Percentiles rank a stretch among this genome's conserved stretches.
phyloP scores from a whole-genome alignment of 2,797 vertebrate genomes.

The Mergus octosetaceus region DNA sequence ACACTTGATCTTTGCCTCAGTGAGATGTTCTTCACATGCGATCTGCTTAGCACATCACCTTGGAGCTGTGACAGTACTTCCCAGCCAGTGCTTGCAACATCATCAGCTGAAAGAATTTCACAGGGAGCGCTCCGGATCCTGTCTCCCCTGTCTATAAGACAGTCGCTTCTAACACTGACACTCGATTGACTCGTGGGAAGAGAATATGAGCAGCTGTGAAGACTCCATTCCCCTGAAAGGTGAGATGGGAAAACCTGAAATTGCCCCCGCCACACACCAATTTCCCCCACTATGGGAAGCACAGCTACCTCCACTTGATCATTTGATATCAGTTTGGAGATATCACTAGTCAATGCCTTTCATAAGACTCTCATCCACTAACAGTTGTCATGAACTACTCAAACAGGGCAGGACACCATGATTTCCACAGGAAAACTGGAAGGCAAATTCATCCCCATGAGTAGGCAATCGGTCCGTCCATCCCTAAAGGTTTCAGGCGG shows the following conservation, averaged over 20 bases:
- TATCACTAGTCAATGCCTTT: neutral
- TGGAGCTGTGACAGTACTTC: conserved; percentile 7
- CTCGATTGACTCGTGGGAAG: neutral
- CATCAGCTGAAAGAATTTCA: neutral
- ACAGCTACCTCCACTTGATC: neutral
- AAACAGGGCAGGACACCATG: neutral
- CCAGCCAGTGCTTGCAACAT: neutral
- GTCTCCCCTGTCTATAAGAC: neutral
- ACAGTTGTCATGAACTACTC: neutral
- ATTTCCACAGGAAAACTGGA: neutral
- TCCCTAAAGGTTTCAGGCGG: neutral
- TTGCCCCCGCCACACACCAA: neutral
- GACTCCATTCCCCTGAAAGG: neutral
- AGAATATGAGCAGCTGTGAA: neutral
- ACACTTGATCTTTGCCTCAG: neutral
- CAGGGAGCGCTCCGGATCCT: neutral
- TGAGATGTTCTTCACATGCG: neutral
- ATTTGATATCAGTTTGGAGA: neutral
- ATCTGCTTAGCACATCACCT: neutral
- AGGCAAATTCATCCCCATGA: neutral
- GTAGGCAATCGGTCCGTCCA: neutral
- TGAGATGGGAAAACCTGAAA: neutral
- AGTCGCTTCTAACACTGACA: neutral
- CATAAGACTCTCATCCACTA: neutral
- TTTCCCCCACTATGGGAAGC: neutral